These are phyloP conservation scores for Pristionchus japonicus DNA, from an alignment of 2,888 invertebrate genomes.

Conservation along the genomic window DNA sequence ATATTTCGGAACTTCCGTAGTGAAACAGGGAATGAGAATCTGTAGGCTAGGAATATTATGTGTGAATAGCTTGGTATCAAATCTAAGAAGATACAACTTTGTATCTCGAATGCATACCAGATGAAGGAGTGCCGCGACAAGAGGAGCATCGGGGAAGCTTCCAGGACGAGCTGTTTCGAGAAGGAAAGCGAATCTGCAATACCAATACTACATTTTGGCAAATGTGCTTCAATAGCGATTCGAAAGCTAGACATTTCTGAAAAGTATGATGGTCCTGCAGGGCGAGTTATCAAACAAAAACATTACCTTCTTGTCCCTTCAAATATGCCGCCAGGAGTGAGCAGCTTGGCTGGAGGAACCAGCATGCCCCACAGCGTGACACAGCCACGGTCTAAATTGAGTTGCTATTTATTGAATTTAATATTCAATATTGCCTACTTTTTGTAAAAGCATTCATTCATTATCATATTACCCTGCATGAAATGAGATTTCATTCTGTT, in stretches of 20 bases:
- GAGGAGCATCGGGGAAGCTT: slow-evolving; percentile 93
- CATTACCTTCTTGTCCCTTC: slow-evolving; percentile 86
- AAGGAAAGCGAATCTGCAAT: slow-evolving; percentile 86
- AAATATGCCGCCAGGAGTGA: slow-evolving; percentile 77
- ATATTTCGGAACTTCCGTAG: too few species aligned
- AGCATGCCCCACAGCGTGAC: slow-evolving; percentile 60
- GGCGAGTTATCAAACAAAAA: not conserved
- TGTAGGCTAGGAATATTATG: too few species aligned
- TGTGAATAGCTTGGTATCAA: too few species aligned
- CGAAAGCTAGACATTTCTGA: not conserved
- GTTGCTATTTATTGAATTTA: not conserved
- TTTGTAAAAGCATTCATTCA: too few species aligned
- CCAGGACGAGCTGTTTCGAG: slow-evolving; percentile 96
- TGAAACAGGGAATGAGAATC: too few species aligned
- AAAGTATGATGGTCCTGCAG: not conserved
- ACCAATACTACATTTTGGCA: not conserved
- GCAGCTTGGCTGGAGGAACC: slow-evolving; percentile 56
- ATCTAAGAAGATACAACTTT: too few species aligned
- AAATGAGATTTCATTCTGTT: too few species aligned
- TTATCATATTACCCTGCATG: too few species aligned
- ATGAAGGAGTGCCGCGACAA: slow-evolving; percentile 93
- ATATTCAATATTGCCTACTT: too few species aligned
- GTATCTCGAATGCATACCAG: slow-evolving; percentile 82
- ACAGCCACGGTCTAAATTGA: slow-evolving; percentile 56
- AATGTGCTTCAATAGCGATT: not conserved